Evolutionary conservation across 2,888 invertebrate species (phyloP).

Genomic region (Nomada flava): DNA sequence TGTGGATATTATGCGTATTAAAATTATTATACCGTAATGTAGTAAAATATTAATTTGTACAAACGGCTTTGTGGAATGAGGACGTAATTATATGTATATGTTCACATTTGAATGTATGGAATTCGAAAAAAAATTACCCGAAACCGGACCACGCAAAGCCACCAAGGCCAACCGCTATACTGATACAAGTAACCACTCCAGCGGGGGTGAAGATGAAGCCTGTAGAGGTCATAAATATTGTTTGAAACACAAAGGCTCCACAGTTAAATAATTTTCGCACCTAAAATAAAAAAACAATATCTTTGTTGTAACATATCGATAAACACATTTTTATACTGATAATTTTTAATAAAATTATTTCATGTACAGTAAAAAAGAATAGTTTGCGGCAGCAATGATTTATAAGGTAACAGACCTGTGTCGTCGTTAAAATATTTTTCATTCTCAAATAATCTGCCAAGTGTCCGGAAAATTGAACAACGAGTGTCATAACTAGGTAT

Average conservation of each 20-base stretch:
- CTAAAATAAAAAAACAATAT: conserved; percentile 61
- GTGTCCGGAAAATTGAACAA: conserved; percentile 92
- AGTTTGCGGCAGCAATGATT: neutral
- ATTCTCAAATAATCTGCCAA: conserved; percentile 92
- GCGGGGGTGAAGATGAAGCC: conserved; percentile 90
- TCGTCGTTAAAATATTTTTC: conserved; percentile 88
- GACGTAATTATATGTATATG: neutral
- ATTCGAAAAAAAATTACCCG: conserved; percentile 85
- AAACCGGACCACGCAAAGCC: conserved; percentile 97
- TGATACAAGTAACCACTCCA: conserved; percentile 92
- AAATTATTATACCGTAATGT: neutral
- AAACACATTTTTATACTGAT: neutral
- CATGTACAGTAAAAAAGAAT: neutral
- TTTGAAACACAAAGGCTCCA: conserved; percentile 91
- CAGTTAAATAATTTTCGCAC: conserved; percentile 90
- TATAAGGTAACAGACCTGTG: conserved; percentile 86
- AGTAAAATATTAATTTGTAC: neutral
- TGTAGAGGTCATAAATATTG: conserved; percentile 93
- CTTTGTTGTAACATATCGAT: neutral
- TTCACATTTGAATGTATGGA: conserved; percentile 31
- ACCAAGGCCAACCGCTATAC: conserved; percentile 95
- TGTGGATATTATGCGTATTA: neutral
- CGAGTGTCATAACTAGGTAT: conserved; percentile 94
- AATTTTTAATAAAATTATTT: neutral
- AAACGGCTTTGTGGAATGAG: neutral